A percentile compares a stretch with the other conserved stretches of the same genome.
phyloP scores from a whole-genome alignment of 2,797 vertebrate species.

The Microtus californicus region DNA sequence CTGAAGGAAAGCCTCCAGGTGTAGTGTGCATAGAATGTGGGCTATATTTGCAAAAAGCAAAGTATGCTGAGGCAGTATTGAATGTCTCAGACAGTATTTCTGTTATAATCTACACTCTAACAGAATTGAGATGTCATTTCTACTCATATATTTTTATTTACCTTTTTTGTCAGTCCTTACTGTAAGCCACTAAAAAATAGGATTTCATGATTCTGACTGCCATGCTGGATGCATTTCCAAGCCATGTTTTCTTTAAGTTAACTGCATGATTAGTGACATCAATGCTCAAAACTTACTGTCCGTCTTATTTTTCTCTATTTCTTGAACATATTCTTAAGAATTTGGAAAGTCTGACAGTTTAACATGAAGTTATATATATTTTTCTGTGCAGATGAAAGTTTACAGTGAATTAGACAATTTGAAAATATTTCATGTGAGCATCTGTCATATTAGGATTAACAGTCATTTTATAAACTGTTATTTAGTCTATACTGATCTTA shows the following conservation, averaged over 20 bases:
- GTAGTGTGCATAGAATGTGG: background rate
- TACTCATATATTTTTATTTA: constrained; percentile 23
- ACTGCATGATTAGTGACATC: background rate
- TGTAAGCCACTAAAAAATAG: constrained; percentile 2
- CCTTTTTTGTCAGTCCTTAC: background rate
- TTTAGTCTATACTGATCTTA: background rate
- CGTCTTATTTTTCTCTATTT: constrained; percentile 22
- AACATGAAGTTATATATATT: background rate
- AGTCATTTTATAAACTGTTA: background rate
- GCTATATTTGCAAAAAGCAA: background rate
- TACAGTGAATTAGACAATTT: background rate
- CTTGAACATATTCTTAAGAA: background rate
- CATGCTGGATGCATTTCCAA: background rate
- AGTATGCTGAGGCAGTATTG: background rate
- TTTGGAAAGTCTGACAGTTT: background rate
- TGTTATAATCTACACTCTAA: background rate
- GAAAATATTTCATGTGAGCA: background rate
- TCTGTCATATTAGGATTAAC: background rate
- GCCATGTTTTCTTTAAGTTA: constrained; percentile 29
- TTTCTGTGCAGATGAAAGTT: background rate
- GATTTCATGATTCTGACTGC: background rate
- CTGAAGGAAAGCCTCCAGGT: background rate
- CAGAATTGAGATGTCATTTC: background rate
- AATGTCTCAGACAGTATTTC: background rate
- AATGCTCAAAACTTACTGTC: background rate